Base-by-base conservation (phyloP, 2,797 vertebrate genomes). In the Enteromius unitaeniatus region DNA sequence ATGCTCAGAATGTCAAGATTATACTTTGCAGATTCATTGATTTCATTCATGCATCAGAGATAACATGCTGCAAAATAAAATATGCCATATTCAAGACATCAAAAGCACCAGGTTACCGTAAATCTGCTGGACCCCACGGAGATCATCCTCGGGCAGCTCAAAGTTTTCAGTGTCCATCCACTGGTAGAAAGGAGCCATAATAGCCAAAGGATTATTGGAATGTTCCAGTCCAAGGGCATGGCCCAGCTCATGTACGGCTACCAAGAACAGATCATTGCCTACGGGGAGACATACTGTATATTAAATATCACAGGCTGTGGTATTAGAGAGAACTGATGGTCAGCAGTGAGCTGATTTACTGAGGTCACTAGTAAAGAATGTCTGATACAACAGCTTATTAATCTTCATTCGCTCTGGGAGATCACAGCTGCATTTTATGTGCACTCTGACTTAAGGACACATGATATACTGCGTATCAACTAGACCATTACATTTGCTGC, bases 111-210 rank as follows among this genome's bases (percentile, higher is more conserved):
- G 17, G 60, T 90, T 90, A 99, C 98, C 97, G 0, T 99, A 99
- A 80, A 99, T 97, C 92, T 97, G 97, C 85, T 99, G 98, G 74
- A 99, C 97, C 68, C 98, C 98, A 47, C 93, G 93, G 23, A 94
- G 94, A 88, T 99, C 98, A 0, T 99, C 98, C 1, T 98, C 97
- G 0, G 98, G 98, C 79, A 99, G 91, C 91, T 97, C 94, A 93
- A 99, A 99, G 91, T 96, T 94, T 6, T 98, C 97, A 0, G 96
- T 97, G 91, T 99, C 98, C 98, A 99, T 99, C 97, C 97, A 99
- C 83, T 99, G 98, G 92, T 99, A 99, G 91, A 99, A 99, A 0
- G 98, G 98, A 0, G 98, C 98, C 98, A 99, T 99, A 91, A 99
- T 99, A 85, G 98, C 98, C 0, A 94, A 91, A 1, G 98, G 98